Evolutionary conservation across 1,140 invertebrate genomes (phyloP), one percentile per base, ranked within the genome.

Genomic region (Arion vulgaris): DNA sequence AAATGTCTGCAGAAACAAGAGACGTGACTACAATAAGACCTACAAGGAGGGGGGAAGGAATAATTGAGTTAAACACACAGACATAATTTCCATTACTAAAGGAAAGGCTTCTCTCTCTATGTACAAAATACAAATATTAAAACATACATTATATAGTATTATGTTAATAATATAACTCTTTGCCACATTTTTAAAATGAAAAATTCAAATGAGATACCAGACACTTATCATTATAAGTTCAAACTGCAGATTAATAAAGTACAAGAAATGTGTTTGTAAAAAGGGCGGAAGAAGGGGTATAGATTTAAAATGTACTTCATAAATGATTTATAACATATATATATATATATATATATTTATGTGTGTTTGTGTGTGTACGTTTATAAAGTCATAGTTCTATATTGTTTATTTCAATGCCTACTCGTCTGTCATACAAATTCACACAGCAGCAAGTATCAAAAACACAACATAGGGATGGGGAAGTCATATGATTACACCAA

Each of bases 31-130:
- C 2, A 15, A 19, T 57, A 7, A 15, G 53, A 23, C 17, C 53
- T 57, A 19, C 26, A 57, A 15, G 41, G 41, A 15, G 41, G 41
- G 41, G 41, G 41, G 41, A 15, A 45, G 53, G 19, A 23, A 57
- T 23, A 19, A 11, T 57, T 23, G 2, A 41, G 17, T 9, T 74
- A 41, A 74, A 39, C 38, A 71, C 69, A 71, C 39, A 39, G 23
- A 15, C 23, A 39, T 74, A 74, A 39, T 13, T 23, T 39, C 38
- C 38, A 45, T 32, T 7, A 74, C 72, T 45, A 74, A 13, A 45
- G 34, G 72, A 39, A 41, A 74, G 72, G 41, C 72, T 41, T 45
- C 23, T 75, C 51, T 66, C 28, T 66, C 2, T 66, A 32, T 66
- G 62, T 66, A 66, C 62, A 66, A 5, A 66, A 66, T 62, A 49